phyloP scores from a whole-genome alignment of 1,140 invertebrate species.

The Saccostrea cuccullata region DNA sequence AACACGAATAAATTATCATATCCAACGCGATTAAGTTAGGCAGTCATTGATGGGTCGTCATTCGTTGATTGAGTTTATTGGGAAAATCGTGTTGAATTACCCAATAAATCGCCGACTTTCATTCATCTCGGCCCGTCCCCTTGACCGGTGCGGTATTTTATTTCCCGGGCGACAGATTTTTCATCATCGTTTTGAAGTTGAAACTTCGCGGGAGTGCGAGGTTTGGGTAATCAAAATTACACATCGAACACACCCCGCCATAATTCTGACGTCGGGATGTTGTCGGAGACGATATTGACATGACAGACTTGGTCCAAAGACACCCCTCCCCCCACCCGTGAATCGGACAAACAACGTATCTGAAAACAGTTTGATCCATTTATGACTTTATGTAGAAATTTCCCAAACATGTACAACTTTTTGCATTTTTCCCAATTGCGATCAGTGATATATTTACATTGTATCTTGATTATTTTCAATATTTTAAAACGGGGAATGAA shows the following conservation, averaged over 20 bases:
- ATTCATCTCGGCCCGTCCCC: background rate
- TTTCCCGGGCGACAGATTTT: constrained; percentile 31
- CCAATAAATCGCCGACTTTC: constrained; percentile 17
- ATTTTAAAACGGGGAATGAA: too few relatives aligned
- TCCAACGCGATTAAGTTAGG: background rate
- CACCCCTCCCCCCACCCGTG: too few relatives aligned
- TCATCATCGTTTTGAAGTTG: background rate
- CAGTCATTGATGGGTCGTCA: constrained; percentile 9
- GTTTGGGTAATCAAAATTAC: constrained; percentile 17
- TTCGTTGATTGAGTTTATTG: constrained; percentile 31
- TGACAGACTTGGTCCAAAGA: too few relatives aligned
- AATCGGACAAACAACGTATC: too few relatives aligned
- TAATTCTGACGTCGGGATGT: background rate
- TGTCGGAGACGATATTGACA: constrained; percentile 8
- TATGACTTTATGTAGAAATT: too few relatives aligned
- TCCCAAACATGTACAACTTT: too few relatives aligned
- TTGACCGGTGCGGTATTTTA: constrained; percentile 26
- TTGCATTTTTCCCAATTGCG: too few relatives aligned
- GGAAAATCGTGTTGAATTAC: constrained; percentile 14
- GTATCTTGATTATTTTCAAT: too few relatives aligned
- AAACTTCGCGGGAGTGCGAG: constrained; percentile 3
- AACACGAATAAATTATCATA: constrained; percentile 26
- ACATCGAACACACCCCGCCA: background rate
- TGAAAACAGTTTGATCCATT: too few relatives aligned
- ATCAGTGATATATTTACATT: too few relatives aligned